A percentile compares a stretch with the other conserved stretches of the same genome.
phyloP scores from a whole-genome alignment of 1,140 invertebrate genomes.

The Anastrepha ludens region DNA sequence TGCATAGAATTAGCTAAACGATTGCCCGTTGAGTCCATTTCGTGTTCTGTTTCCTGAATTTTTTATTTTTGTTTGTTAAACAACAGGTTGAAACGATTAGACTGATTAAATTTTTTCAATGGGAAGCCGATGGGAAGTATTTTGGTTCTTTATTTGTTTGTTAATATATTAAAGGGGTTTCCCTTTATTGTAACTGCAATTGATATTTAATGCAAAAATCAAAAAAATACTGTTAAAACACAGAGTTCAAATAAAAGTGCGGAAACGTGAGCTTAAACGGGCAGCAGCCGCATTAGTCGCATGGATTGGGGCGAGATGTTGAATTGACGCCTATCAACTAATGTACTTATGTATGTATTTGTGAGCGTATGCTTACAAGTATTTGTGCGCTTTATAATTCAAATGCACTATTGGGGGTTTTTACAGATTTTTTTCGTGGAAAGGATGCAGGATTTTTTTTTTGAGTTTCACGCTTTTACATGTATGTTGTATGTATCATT shows the following conservation, averaged over 20 bases:
- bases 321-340: too few relatives aligned
- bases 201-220: neutral
- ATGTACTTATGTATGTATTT: neutral
- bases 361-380: neutral
- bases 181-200: slow-evolving; percentile 26
- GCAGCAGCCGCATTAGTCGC: too few relatives aligned
- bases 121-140: neutral
- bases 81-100: slow-evolving; percentile 13
- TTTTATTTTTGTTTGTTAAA: too few relatives aligned
- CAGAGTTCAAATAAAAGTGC: neutral
- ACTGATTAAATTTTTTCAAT: slow-evolving; percentile 26
- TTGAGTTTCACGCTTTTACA: neutral
- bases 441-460: slow-evolving; percentile 14
- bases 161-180: slow-evolving; percentile 1
- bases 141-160: neutral
- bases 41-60: neutral
- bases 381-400: neutral
- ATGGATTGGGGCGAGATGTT: too few relatives aligned
- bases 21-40: neutral
- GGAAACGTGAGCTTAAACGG: neutral
- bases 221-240: neutral
- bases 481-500: neutral
- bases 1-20: neutral
- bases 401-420: neutral
- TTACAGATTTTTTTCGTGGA: neutral